Evolutionary conservation across 1,140 invertebrate species (phyloP), one percentile per base, ranked within the genome.

Genomic region (Drosophila bocqueti): DNA sequence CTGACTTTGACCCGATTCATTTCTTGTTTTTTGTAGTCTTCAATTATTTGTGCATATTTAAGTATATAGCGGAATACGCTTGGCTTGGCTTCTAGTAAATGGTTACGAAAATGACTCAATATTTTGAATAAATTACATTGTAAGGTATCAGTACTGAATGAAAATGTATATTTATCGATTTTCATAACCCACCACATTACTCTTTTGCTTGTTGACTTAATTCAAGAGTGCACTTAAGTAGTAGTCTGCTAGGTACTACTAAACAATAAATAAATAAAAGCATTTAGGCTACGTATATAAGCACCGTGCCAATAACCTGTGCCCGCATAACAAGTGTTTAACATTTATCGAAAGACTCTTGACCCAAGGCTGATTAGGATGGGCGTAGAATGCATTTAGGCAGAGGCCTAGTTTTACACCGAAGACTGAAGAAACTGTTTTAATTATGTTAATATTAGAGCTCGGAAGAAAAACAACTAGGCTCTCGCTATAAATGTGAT

Each of bases 1-100:
- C 69, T 89, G 85, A 89, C 85, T 90, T 89, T 89, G 85, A 89
- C 85, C 85, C 81, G 69, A 61, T 90, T 89, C 42, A 61, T 29
- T 63, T 59, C 43, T 59, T 69, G 74, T 76, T 68, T 60, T 65
- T n/a, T 57, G 36, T 57, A 71, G 83, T 81, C 71, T 71, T 54
- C 31, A 45, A 38, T 18, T 50, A 18, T 31, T 50, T 54, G 34
- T 67, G n/a, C 31, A 58, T 24, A 69, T 59, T 50, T 57, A 45
- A 36, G 26, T 38, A 31, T 11, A 38, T 16, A 38, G 34, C 18
- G 9, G 18, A 38, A 55, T 57, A 40, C 21, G 54, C 15, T 24
- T 57, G 36, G 9, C 54, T 55, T 40, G 38, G 21, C 38, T 57
- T 57, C 36, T 50, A 8, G 47, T 10, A 38, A 63, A 21, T 13